phyloP scores from a whole-genome alignment of 2,797 vertebrate species.

The Malurus leucopterus region DNA sequence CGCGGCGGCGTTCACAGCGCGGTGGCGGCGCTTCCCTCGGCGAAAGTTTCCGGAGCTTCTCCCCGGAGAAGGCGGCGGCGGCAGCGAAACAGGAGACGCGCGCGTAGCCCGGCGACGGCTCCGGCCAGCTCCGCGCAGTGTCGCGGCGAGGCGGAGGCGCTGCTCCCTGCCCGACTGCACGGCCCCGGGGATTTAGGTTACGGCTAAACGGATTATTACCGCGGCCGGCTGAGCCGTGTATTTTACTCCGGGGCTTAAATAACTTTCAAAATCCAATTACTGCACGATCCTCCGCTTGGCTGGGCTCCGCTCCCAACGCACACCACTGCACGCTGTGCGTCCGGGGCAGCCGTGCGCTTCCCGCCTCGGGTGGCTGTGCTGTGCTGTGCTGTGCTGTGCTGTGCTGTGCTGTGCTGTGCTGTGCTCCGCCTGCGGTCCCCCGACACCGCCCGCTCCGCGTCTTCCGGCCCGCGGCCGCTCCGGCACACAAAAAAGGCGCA shows the following conservation, averaged over 20 bases:
- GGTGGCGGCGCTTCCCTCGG: background rate
- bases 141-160: background rate
- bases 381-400: background rate
- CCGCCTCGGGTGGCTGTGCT: background rate
- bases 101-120: background rate
- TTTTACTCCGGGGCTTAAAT: conserved; percentile 4
- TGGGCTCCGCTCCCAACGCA: background rate
- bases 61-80: background rate
- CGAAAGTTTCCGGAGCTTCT: background rate
- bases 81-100: background rate
- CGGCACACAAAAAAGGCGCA: conserved; percentile 55
- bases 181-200: background rate
- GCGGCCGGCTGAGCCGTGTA: conserved; percentile 2
- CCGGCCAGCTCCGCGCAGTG: background rate
- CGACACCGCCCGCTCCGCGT: background rate
- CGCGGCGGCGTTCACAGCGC: background rate
- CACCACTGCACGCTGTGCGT: background rate
- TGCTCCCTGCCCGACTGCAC: background rate
- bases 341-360: background rate
- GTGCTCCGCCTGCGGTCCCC: background rate
- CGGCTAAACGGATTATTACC: conserved; percentile 23
- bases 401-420: no score
- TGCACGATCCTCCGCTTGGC: background rate
- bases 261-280: conserved; percentile 49
- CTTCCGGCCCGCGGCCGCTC: background rate